Evolutionary conservation across 2,888 invertebrate species (phyloP).

Genomic region (Lottia gigantea): DNA sequence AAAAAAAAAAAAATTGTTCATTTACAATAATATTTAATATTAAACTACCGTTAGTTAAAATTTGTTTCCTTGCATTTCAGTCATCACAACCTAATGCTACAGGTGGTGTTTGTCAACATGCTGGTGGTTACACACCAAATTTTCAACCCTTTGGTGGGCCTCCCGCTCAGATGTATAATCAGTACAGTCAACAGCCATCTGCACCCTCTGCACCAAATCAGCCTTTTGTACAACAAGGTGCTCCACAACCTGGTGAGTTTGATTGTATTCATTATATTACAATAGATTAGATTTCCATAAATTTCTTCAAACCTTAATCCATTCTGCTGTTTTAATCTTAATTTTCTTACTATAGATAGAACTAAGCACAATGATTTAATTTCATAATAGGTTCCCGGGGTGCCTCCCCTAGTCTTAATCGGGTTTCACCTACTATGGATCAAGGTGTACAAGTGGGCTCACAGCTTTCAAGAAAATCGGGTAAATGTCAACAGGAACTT

Average conservation of each 20-base stretch:
- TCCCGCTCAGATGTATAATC: slow-evolving; percentile 39
- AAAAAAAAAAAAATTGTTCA: too few relatives aligned
- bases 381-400: slow-evolving; percentile 57
- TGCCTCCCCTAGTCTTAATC: slow-evolving; percentile 67
- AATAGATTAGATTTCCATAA: too few relatives aligned
- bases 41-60: too few relatives aligned
- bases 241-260: slow-evolving; percentile 17
- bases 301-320: too few relatives aligned
- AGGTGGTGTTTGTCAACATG: slow-evolving; percentile 23
- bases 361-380: slow-evolving; percentile 3
- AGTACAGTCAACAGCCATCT: slow-evolving; percentile 35
- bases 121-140: slow-evolving; percentile 31
- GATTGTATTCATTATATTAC: too few relatives aligned
- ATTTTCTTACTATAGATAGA: too few relatives aligned
- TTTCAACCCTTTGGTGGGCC: slow-evolving; percentile 60
- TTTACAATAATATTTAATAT: too few relatives aligned
- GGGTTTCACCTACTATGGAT: slow-evolving; percentile 75
- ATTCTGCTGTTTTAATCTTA: too few relatives aligned
- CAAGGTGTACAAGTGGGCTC: slow-evolving; percentile 79
- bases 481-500: not conserved
- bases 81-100: slow-evolving; percentile 60
- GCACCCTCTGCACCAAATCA: slow-evolving; percentile 15
- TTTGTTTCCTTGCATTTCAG: slow-evolving; percentile 34
- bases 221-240: slow-evolving; percentile 13
- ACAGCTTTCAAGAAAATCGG: slow-evolving; percentile 20